Base-by-base conservation (phyloP, 2,888 invertebrate genomes). In the Mesorhabditis belari region DNA sequence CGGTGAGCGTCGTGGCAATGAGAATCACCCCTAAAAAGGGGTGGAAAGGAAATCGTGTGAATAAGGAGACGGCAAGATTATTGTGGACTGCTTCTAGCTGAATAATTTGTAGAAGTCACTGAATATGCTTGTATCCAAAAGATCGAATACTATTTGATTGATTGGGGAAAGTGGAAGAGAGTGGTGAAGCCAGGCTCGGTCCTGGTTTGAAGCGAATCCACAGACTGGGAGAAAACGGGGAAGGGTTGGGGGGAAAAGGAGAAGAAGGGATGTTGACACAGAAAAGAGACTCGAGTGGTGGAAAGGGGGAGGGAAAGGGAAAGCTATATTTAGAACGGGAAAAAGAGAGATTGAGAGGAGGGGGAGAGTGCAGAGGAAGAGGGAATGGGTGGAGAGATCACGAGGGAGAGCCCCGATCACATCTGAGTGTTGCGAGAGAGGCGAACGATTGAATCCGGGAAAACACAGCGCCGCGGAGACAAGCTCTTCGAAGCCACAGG, bases 221-320 rank as follows among this genome's bases (percentile, higher is more conserved):
- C n/a, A n/a, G n/a, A n/a, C n/a, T n/a, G n/a, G n/a, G n/a, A n/a
- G n/a, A n/a, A n/a, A n/a, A n/a, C n/a, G 26, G 27, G 25, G 51
- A 19, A 35, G 54, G 25, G 35, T 29, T 55, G 29, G 21, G 52
- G 23, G 52, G 62, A 29, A 25, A 35, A 50, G 21, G 62, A 64
- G 65, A 55, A 35, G 52, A n/a, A 59, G 54, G 17, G 51, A 53
- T 24, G 53, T 55, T 51, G 55, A 24, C 27, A 60, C 54, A 44
- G 58, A 58, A 28, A 53, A 53, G 59, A 44, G 57, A 29, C 58
- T 49, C 50, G 62, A 17, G 57, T 51, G 44, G n/a, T 44, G 24
- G 25, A 51, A 62, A 24, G 28, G 52, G 24, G 58, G 23, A 29
- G 17, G 27, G 49, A 27, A 25, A 24, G 58, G 54, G 24, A n/a